These are phyloP conservation scores for Brachymystax lenok DNA, from an alignment of 2,797 vertebrate species.

Conservation along the genomic window DNA sequence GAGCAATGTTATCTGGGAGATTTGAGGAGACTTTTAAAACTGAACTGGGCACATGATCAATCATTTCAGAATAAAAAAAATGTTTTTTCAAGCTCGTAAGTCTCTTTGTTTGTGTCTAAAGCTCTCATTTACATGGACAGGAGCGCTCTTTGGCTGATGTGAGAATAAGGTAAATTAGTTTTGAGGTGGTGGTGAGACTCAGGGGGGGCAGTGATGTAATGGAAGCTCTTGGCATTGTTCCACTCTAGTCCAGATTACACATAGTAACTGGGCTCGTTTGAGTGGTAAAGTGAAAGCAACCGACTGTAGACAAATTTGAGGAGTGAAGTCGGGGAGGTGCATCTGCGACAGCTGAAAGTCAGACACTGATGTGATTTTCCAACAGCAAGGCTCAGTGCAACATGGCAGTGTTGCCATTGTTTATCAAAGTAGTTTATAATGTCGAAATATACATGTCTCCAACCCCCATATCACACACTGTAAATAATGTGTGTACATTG, in stretches of 20 bases:
- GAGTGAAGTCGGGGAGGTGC: no score
- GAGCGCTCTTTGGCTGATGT: not conserved
- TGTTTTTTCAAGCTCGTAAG: constrained; percentile 61
- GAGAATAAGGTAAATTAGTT: constrained; percentile 6
- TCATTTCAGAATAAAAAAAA: constrained; percentile 80
- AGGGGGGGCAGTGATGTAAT: constrained; percentile 45
- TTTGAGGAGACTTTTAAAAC: constrained; percentile 57
- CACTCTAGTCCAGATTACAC: constrained; percentile 18
- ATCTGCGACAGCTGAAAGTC: no score
- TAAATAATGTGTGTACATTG: no score
- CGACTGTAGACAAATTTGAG: no score
- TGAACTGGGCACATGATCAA: constrained; percentile 63
- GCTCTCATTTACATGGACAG: not conserved
- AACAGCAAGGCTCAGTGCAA: no score
- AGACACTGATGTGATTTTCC: no score
- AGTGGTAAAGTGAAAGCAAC: no score
- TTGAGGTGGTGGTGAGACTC: not conserved
- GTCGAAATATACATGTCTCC: no score
- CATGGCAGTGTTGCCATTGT: no score
- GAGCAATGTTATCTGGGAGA: constrained; percentile 58
- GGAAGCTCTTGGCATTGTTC: constrained; percentile 31
- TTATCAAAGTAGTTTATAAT: no score
- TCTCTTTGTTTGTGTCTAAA: constrained; percentile 44
- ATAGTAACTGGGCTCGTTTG: constrained; percentile 17
- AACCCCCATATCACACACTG: no score